A percentile compares a stretch with the other conserved stretches of the same genome.
phyloP scores from a whole-genome alignment of 2,888 invertebrate genomes.

The Thysanoteuthis rhombus region DNA sequence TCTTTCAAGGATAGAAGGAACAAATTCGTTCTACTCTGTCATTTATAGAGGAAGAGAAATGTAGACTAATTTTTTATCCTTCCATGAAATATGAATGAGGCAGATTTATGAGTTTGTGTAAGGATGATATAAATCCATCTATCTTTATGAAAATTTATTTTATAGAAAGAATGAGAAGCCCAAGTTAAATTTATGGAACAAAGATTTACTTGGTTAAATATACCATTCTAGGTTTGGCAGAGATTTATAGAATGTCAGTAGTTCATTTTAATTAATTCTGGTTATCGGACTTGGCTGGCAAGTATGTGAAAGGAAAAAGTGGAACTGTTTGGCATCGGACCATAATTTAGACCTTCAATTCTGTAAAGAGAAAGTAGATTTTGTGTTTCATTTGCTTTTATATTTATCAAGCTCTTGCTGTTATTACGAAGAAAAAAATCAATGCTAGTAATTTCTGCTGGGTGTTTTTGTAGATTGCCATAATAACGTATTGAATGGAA shows the following conservation, averaged over 20 bases:
- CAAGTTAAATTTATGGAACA: too few species aligned
- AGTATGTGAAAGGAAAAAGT: not conserved
- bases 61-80: not conserved
- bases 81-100: too few species aligned
- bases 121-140: not conserved
- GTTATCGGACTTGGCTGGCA: not conserved
- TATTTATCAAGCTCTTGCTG: not conserved
- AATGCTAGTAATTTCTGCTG: not conserved
- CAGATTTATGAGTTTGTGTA: not conserved
- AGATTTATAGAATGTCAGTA: not conserved
- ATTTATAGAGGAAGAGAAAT: not conserved
- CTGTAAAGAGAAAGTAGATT: not conserved
- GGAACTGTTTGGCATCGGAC: not conserved
- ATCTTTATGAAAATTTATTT: not conserved
- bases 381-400: not conserved
- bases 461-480: not conserved
- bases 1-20: too few species aligned
- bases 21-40: too few species aligned
- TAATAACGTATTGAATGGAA: not conserved
- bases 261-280: not conserved
- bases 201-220: not conserved
- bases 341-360: not conserved
- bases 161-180: not conserved
- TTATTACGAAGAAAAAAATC: not conserved
- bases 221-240: not conserved